phyloP scores from a whole-genome alignment of 1,140 invertebrate genomes.

The Heliconius himera region DNA sequence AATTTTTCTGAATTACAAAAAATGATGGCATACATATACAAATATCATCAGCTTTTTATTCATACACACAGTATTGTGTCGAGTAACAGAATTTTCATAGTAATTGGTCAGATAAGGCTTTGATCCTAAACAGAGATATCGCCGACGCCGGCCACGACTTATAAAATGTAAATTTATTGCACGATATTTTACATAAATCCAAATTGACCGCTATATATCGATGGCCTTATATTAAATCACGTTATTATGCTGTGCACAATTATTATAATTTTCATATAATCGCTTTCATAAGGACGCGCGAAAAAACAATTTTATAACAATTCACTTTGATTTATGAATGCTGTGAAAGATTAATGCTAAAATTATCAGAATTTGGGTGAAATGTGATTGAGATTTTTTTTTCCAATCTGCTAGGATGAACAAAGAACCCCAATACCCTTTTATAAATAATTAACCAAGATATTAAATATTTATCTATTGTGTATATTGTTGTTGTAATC shows the following conservation, averaged over 20 bases:
- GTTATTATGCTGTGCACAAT: slow-evolving; percentile 75
- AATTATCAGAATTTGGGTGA: slow-evolving; percentile 19
- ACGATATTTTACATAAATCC: slow-evolving; percentile 79
- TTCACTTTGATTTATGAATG: slow-evolving; percentile 68
- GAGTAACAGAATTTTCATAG: slow-evolving; percentile 21
- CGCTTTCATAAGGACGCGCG: slow-evolving; percentile 74
- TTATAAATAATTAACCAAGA: background rate
- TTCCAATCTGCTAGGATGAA: background rate
- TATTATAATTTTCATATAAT: slow-evolving; percentile 81
- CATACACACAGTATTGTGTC: background rate
- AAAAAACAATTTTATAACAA: slow-evolving; percentile 75
- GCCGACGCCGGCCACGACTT: slow-evolving; percentile 55
- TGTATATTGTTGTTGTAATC: background rate
- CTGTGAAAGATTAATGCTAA: slow-evolving; percentile 42
- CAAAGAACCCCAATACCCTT: background rate
- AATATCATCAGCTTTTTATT: background rate
- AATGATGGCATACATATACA: background rate
- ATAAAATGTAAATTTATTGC: slow-evolving; percentile 81
- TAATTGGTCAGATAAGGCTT: slow-evolving; percentile 22
- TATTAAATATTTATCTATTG: background rate
- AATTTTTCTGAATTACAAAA: background rate
- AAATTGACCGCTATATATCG: slow-evolving; percentile 72
- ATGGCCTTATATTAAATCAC: slow-evolving; percentile 71
- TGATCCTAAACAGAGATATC: slow-evolving; percentile 62
- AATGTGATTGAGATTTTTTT: background rate